Conservation (phyloP, 2,113 vertebrate genomes). For the Epinephelus cyanopodus region DNA sequence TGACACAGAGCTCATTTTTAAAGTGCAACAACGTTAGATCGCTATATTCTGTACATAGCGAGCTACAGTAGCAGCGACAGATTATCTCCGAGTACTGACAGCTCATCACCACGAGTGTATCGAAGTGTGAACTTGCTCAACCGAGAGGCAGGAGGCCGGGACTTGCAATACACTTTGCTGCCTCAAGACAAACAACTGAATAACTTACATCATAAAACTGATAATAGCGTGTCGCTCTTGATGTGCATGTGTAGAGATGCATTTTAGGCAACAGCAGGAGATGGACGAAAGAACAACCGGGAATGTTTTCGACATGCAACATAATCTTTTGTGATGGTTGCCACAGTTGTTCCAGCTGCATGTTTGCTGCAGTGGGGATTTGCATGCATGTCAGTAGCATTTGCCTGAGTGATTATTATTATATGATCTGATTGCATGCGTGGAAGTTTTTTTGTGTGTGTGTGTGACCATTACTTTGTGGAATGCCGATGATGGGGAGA, state of each 20-base stretch:
- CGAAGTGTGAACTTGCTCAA: not conserved
- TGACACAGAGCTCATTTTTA: not conserved
- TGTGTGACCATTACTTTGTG: not conserved
- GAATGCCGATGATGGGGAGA: not conserved
- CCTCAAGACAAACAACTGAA: constrained; percentile 16
- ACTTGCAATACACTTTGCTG: not conserved
- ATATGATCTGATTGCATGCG: constrained; percentile 27
- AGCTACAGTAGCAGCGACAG: not conserved
- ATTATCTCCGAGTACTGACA: constrained; percentile 11
- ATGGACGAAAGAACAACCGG: constrained; percentile 10
- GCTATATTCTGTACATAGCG: not conserved
- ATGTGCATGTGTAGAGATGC: not conserved
- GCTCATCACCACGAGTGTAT: not conserved
- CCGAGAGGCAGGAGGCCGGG: not conserved
- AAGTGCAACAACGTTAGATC: not conserved
- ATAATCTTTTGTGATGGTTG: constrained; percentile 12
- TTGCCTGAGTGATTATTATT: constrained; percentile 10
- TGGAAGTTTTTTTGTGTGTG: constrained; percentile 13
- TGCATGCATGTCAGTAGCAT: constrained; percentile 17
- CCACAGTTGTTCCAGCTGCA: constrained; percentile 14
- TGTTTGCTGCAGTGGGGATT: constrained; percentile 23
- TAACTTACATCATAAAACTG: constrained; percentile 24
- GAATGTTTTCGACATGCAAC: constrained; percentile 26
- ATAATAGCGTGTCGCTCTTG: not conserved
- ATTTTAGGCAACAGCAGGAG: constrained; percentile 16